phyloP scores from a whole-genome alignment of 1,140 invertebrate genomes.

The Drosophila insularis region DNA sequence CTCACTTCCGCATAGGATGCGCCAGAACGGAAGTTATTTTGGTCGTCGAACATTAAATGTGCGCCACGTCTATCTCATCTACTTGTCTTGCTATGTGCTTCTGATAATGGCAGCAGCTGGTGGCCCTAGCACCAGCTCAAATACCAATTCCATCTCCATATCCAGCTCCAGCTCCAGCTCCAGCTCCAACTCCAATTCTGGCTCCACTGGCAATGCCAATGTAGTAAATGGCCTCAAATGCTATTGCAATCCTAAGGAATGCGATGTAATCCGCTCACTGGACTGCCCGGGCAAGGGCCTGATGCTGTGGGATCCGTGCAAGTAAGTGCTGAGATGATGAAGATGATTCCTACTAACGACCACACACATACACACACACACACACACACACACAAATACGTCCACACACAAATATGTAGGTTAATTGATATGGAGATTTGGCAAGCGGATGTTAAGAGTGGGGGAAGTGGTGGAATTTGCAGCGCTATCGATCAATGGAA shows the following conservation, averaged over 20 bases:
- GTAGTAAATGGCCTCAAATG: conserved; percentile 82
- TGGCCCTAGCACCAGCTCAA: not conserved
- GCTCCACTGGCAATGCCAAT: no score
- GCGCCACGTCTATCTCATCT: conserved; percentile 77
- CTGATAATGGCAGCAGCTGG: conserved; percentile 80
- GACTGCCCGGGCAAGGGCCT: conserved; percentile 84
- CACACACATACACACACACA: not conserved
- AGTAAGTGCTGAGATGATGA: conserved; percentile 77
- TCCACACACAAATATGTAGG: not conserved
- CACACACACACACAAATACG: not conserved
- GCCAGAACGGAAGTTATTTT: conserved; percentile 75
- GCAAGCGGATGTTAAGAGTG: not conserved
- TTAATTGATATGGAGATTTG: conserved; percentile 9
- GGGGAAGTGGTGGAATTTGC: no score
- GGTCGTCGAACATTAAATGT: conserved; percentile 68
- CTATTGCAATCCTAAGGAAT: conserved; percentile 84
- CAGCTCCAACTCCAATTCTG: conserved; percentile 39
- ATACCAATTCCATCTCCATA: not conserved
- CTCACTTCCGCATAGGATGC: conserved; percentile 73
- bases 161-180: not conserved
- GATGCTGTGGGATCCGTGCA: conserved; percentile 85
- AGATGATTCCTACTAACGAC: conserved; percentile 1
- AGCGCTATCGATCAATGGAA: no score
- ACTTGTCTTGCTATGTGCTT: conserved; percentile 79
- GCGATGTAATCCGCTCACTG: conserved; percentile 83